These are phyloP conservation scores for Lagorchestes hirsutus DNA, from an alignment of 2,797 vertebrate genomes.

Conservation along the genomic window DNA sequence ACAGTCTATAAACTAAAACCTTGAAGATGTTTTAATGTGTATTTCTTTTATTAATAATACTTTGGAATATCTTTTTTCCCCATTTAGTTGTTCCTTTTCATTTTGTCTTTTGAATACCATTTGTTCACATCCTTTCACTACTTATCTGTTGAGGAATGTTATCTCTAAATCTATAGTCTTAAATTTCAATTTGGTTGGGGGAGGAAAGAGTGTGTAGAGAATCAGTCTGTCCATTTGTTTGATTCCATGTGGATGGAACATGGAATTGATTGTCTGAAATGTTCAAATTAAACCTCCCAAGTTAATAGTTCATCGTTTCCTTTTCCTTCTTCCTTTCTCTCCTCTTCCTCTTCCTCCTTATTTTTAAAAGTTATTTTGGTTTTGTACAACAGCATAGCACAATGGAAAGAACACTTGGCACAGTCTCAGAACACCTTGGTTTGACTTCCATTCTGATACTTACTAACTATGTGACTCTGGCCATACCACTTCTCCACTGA, in stretches of 20 bases:
- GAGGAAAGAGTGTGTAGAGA: too few species aligned
- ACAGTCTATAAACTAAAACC: neutral
- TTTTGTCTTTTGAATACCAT: neutral
- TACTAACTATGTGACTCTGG: neutral
- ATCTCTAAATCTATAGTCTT: neutral
- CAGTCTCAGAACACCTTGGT: neutral
- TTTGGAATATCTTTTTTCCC: neutral
- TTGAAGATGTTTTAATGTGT: neutral
- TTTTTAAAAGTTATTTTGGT: neutral
- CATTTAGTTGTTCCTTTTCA: neutral
- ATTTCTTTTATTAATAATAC: neutral
- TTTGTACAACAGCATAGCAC: neutral
- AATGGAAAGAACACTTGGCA: neutral
- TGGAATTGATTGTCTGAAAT: neutral
- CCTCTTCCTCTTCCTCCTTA: neutral
- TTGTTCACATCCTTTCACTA: neutral
- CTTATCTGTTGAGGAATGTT: neutral
- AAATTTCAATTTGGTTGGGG: neutral
- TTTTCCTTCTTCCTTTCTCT: neutral
- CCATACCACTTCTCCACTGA: neutral
- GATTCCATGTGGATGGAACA: neutral
- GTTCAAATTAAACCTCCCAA: neutral
- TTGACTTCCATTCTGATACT: neutral
- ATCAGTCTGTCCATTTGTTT: neutral
- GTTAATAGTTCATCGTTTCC: neutral